These are phyloP conservation scores for Serinus canaria DNA, from an alignment of 2,113 vertebrate species.

Conservation along the genomic window DNA sequence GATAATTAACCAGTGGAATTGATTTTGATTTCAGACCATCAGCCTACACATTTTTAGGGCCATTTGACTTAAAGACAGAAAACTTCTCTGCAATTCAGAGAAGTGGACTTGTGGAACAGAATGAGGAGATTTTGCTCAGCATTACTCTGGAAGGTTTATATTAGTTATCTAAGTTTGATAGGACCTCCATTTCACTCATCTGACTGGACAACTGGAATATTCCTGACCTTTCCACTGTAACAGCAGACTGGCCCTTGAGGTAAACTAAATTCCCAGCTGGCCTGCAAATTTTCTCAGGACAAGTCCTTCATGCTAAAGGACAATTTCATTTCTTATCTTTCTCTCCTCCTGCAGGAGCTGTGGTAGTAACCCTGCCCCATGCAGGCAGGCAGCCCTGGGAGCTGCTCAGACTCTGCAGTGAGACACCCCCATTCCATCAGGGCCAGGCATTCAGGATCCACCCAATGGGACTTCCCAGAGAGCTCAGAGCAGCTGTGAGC, in stretches of 20 bases:
- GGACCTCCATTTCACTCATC: neutral
- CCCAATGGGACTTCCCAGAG: rapidly evolving
- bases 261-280: neutral
- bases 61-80: slow-evolving; percentile 14
- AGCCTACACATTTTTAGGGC: neutral
- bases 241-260: neutral
- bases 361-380: neutral
- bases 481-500: neutral
- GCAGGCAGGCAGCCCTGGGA: neutral
- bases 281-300: neutral
- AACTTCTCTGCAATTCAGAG: slow-evolving; percentile 46
- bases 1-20: slow-evolving; percentile 64
- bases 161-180: neutral
- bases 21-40: slow-evolving; percentile 43
- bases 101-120: neutral
- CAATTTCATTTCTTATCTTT: neutral
- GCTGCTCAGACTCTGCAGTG: neutral
- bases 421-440: neutral
- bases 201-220: neutral
- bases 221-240: neutral
- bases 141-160: neutral
- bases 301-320: neutral
- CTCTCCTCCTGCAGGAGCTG: neutral
- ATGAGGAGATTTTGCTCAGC: neutral
- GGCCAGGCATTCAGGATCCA: neutral